Base-by-base conservation (phyloP, 1,140 invertebrate species). In the Saccostrea cuccullata region DNA sequence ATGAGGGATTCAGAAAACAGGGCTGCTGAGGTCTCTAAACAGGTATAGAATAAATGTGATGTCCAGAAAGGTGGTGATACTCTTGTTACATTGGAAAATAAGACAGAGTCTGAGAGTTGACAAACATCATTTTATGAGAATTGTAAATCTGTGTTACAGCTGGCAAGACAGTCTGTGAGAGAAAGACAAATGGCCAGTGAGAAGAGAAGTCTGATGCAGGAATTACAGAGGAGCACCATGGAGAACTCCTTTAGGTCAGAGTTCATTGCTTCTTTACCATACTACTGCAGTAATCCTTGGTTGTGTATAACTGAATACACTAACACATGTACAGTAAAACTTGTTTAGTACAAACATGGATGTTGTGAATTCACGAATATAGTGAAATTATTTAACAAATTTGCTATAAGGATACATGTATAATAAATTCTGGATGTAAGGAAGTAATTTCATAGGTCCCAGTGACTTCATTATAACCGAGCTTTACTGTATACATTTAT, bases 1-100 rank as follows among this genome's bases (percentile, higher is more conserved):
- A 90, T 94, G n/a, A 89, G 91, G 82, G 93, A 94, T 13, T 91
- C 94, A 12, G 94, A 94, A 85, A 89, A 70, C 17, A 88, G 91
- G 64, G 92, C 94, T 26, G 89, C 92, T 12, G 91, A 94, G 40
- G 91, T 92, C 5, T 87, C 89, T 9, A 92, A 92, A 89, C 92
- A 93, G 91, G 92, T 94, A 47, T 9, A 6, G 47, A 47, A 9
- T 47, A 47, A 6, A 47, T 47, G 47, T 47, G 47, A 47, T 47
- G 47, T 6, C 47, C 47, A 47, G 47, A 47, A 47, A 47, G 47
- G 47, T 47, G 5, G 5, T 47, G 6, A 47, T 5, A 1, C 47
- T 9, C 0, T 9, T 47, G 47, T 47, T 47, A 47, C 47, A 20
- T 47, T 1, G 6, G 40, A 20, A 20, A 9, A 26, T 23, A 5